Conservation (phyloP, 2,113 vertebrate species). For the Hoplias malabaricus region DNA sequence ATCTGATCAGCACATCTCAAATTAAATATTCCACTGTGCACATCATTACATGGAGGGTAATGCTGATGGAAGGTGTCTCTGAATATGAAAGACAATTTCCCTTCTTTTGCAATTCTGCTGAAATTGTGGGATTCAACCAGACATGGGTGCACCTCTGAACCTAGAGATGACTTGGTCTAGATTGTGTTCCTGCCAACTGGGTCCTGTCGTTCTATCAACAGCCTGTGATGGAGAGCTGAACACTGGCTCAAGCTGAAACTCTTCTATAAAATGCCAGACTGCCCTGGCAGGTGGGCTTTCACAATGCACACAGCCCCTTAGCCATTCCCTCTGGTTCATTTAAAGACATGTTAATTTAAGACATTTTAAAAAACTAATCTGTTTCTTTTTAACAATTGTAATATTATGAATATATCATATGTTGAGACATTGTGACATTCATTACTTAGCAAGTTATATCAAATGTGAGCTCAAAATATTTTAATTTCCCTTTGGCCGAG, state of each 20-base stretch:
- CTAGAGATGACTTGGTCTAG: slow-evolving; percentile 1
- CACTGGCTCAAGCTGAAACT: neutral
- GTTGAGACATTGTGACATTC: too few relatives aligned
- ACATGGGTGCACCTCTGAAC: neutral
- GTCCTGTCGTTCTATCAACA: neutral
- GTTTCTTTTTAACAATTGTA: too few relatives aligned
- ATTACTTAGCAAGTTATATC: too few relatives aligned
- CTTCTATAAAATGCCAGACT: neutral
- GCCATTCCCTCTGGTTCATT: neutral
- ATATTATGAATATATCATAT: too few relatives aligned
- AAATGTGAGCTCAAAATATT: too few relatives aligned
- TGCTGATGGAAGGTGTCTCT: slow-evolving; percentile 5
- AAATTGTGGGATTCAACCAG: neutral
- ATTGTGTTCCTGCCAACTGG: neutral
- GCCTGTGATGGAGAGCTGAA: neutral
- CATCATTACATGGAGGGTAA: neutral
- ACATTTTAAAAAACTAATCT: too few relatives aligned
- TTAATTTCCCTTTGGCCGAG: too few relatives aligned
- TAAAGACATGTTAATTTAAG: neutral
- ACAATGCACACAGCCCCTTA: neutral
- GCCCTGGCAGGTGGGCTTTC: neutral
- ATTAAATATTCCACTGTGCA: slow-evolving; percentile 8
- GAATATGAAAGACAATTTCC: neutral
- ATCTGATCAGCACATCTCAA: neutral
- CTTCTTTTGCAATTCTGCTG: slow-evolving; percentile 19